These are phyloP conservation scores for Albula goreensis DNA, from an alignment of 2,113 vertebrate species.

Conservation along the genomic window DNA sequence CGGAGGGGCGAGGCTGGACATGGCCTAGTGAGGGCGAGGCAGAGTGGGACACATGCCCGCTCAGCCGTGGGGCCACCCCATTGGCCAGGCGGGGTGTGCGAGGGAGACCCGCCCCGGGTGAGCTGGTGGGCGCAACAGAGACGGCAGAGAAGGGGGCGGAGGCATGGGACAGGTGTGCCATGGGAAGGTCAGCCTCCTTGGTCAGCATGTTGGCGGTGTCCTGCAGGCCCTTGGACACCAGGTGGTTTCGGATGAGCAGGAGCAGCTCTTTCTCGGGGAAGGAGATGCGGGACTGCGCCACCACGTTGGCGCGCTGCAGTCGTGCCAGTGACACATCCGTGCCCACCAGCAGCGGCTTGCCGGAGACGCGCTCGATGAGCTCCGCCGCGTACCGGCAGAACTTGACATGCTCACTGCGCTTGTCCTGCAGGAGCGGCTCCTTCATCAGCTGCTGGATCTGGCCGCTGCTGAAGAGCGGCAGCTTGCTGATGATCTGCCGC, in stretches of 20 bases:
- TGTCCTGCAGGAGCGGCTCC: conserved; percentile 96
- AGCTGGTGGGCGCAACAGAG: conserved; percentile 61
- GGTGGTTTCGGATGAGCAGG: conserved; percentile 92
- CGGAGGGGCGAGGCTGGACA: conserved; percentile 73
- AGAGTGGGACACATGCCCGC: conserved; percentile 47
- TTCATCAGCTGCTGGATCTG: conserved; percentile 99
- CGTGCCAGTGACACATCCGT: conserved; percentile 93
- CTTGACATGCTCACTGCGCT: conserved; percentile 94
- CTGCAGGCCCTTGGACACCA: conserved; percentile 90
- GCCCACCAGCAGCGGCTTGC: conserved; percentile 90
- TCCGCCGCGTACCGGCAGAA: conserved; percentile 96
- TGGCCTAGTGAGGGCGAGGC: conserved; percentile 71
- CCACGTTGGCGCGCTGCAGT: conserved; percentile 91
- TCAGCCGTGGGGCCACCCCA: conserved; percentile 80
- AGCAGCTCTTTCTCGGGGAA: conserved; percentile 97
- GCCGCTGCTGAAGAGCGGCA: conserved; percentile 95
- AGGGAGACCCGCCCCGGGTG: conserved; percentile 81
- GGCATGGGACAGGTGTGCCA: conserved; percentile 82
- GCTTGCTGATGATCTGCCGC: conserved; percentile 96
- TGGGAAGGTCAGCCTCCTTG: conserved; percentile 92
- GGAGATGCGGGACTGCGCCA: conserved; percentile 93
- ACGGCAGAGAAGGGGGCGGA: conserved; percentile 66
- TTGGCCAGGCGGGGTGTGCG: conserved; percentile 90
- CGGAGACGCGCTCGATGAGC: conserved; percentile 93
- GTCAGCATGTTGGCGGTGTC: conserved; percentile 86